phyloP scores from a whole-genome alignment of 2,797 vertebrate species.

The Etheostoma nigrum region DNA sequence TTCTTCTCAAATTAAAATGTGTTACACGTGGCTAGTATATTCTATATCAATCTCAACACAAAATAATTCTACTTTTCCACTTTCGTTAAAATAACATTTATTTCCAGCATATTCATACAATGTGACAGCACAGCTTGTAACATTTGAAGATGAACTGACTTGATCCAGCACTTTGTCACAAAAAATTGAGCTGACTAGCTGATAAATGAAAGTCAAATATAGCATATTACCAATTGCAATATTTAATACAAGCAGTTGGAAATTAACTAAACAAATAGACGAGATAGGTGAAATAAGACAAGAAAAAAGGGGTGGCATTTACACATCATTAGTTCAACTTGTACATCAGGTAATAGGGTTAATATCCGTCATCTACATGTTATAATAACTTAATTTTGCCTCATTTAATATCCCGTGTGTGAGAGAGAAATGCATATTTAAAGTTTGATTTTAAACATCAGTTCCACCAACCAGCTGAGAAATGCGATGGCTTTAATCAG shows the following conservation, averaged over 20 bases:
- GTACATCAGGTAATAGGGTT: constrained; percentile 81
- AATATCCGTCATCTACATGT: constrained; percentile 68
- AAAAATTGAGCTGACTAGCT: constrained; percentile 77
- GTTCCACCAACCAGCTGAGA: constrained; percentile 32
- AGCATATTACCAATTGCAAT: constrained; percentile 83
- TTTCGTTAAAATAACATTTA: constrained; percentile 98
- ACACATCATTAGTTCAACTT: constrained; percentile 81
- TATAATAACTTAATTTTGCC: constrained; percentile 88
- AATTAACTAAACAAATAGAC: constrained; percentile 62
- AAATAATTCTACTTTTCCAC: constrained; percentile 10
- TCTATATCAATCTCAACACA: not conserved
- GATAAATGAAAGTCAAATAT: constrained; percentile 87
- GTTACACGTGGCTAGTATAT: not conserved
- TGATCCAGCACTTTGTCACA: constrained; percentile 84
- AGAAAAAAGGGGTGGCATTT: constrained; percentile 65
- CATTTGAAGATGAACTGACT: constrained; percentile 85
- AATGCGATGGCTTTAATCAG: constrained; percentile 14
- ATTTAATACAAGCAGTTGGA: constrained; percentile 82
- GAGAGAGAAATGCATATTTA: constrained; percentile 36
- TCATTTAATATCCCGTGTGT: constrained; percentile 29
- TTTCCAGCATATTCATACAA: constrained; percentile 95
- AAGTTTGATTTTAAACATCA: constrained; percentile 18
- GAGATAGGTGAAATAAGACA: constrained; percentile 77
- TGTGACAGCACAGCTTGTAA: constrained; percentile 87
- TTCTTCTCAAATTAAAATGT: not conserved